Conservation (phyloP, 2,888 invertebrate genomes). For the Unio delphinus region DNA sequence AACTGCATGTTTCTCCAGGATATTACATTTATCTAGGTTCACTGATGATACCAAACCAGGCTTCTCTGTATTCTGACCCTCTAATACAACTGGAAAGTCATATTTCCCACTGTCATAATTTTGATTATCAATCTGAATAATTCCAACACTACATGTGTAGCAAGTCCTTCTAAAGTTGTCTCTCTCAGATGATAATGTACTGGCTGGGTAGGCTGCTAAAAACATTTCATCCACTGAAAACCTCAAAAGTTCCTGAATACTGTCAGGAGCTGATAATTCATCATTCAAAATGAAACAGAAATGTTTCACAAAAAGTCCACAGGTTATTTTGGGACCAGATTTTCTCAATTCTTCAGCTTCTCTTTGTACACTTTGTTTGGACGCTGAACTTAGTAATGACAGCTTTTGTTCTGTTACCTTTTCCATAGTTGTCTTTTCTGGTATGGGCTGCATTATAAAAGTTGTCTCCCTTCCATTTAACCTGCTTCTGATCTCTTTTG, state of each 20-base stretch:
- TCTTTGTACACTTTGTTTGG: slow-evolving; percentile 8
- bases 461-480: slow-evolving; percentile 70
- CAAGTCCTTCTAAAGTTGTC: slow-evolving; percentile 34
- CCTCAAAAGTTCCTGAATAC: slow-evolving; percentile 47
- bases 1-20: slow-evolving; percentile 55
- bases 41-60: slow-evolving; percentile 15
- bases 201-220: slow-evolving; percentile 50
- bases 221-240: slow-evolving; percentile 54
- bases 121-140: slow-evolving; percentile 90
- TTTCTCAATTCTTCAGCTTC: slow-evolving; percentile 1
- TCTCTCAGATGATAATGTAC: slow-evolving; percentile 19
- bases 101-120: slow-evolving; percentile 81
- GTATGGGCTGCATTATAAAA: slow-evolving; percentile 21
- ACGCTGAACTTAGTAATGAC: too few relatives aligned
- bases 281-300: slow-evolving; percentile 44
- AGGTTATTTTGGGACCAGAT: too few relatives aligned
- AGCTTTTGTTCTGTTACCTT: slow-evolving; percentile 4
- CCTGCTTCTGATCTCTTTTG: slow-evolving; percentile 84
- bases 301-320: slow-evolving; percentile 32
- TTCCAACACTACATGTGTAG: slow-evolving; percentile 50
- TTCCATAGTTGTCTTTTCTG: slow-evolving; percentile 6
- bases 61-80: slow-evolving; percentile 41
- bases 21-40: slow-evolving; percentile 27
- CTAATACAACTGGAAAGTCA: slow-evolving; percentile 90
- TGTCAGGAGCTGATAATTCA: slow-evolving; percentile 29